Evolutionary conservation across 1,140 invertebrate species (phyloP), one percentile per base, ranked within the genome.

Genomic region (Chelonus insularis): DNA sequence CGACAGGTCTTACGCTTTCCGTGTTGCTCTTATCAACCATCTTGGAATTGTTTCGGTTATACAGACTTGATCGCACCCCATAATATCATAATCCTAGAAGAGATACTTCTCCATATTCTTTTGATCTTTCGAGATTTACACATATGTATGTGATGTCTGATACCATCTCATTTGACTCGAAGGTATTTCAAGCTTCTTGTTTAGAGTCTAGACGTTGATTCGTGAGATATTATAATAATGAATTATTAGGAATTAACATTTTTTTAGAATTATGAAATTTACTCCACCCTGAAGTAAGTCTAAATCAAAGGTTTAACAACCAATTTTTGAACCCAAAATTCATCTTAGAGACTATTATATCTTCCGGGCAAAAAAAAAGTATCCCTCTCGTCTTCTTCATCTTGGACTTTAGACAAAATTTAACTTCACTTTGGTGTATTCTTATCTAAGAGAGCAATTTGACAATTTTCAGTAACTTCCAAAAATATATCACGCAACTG

Each of bases 401-500:
- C 25, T 29, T 29, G 7, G 7, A 29, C 3, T 7, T 29, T 16
- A 7, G 18, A 51, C 25, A 25, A 12, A 14, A 51, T 21, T 51
- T n/a, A n/a, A n/a, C n/a, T n/a, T n/a, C n/a, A n/a, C n/a, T n/a
- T n/a, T n/a, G n/a, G n/a, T 11, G 9, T 39, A n/a, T 62, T 62
- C 58, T 73, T 72, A 72, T 73, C 67, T 69, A 50, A 60, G 47
- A 50, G 62, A 43, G 57, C 39, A 48, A 20, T 47, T 41, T 25
- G 57, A 51, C 32, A 48, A 62, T 62, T 66, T 14, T n/a, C n/a
- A 50, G 57, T n/a, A 23, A 47, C 66, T 72, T 66, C 67, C 71
- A 69, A 74, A 75, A 74, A 68, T 75, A 75, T 74, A 75, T 75
- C 73, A 75, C 72, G 65, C 69, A 67, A 72, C 65, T 58, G 59